These are phyloP conservation scores for Diogma glabrata DNA, from an alignment of 2,888 invertebrate genomes.

Conservation along the genomic window DNA sequence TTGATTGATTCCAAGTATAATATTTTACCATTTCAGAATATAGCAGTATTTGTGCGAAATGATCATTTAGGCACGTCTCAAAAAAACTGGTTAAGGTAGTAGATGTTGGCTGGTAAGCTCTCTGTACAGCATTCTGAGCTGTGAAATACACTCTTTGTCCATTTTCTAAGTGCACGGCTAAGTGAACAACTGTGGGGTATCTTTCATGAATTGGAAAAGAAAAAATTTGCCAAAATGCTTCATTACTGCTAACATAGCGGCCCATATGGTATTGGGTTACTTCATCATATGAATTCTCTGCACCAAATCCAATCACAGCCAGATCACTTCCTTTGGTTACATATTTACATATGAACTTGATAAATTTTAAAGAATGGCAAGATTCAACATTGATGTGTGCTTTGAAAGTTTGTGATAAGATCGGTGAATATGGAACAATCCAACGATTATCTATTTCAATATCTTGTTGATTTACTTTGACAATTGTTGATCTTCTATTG, in stretches of 20 bases:
- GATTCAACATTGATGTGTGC: conserved; percentile 30
- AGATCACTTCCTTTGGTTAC: too few relatives aligned
- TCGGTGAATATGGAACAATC: conserved; percentile 23
- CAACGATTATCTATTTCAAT: conserved; percentile 20
- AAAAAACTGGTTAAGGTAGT: conserved; percentile 2
- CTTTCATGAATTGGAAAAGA: too few relatives aligned
- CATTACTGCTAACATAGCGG: too few relatives aligned
- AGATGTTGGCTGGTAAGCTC: too few relatives aligned
- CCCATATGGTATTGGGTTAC: too few relatives aligned
- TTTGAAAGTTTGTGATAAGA: conserved; percentile 20
- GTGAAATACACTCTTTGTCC: conserved; percentile 3
- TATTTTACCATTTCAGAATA: not conserved
- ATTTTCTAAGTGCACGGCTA: conserved; percentile 8
- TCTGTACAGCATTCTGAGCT: not conserved
- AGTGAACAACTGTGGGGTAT: too few relatives aligned
- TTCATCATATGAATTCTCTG: too few relatives aligned
- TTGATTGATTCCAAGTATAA: too few relatives aligned
- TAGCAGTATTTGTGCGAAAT: not conserved
- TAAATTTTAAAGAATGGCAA: conserved; percentile 4
- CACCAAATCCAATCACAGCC: too few relatives aligned
- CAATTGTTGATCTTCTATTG: conserved; percentile 19
- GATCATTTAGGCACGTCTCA: not conserved
- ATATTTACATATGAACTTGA: too few relatives aligned
- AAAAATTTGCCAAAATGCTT: too few relatives aligned
- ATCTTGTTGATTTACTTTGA: conserved; percentile 23